Evolutionary conservation across 2,888 invertebrate genomes (phyloP).

Genomic region (Blera fallax): DNA sequence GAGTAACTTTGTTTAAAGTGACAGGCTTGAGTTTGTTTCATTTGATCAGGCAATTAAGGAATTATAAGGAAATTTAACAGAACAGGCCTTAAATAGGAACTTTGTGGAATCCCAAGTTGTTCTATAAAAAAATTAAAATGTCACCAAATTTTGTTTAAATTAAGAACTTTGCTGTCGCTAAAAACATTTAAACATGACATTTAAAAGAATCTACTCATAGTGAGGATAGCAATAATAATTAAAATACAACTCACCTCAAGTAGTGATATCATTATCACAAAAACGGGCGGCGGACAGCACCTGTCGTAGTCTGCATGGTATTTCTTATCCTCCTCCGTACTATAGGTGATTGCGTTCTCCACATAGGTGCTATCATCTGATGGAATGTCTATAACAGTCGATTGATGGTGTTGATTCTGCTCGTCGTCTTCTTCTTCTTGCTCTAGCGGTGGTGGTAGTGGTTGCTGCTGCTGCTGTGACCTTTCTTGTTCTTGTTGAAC

Average conservation of each 20-base stretch:
- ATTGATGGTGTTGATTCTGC: constrained; percentile 60
- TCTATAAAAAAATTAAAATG: not conserved
- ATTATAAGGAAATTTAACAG: not conserved
- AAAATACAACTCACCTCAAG: constrained; percentile 90
- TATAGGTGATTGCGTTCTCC: constrained; percentile 68
- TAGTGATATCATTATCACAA: constrained; percentile 95
- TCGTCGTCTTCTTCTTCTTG: constrained; percentile 70
- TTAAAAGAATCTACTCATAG: too few species aligned
- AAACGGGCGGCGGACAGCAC: constrained; percentile 96
- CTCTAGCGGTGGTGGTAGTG: constrained; percentile 46
- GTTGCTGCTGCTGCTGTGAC: constrained; percentile 60
- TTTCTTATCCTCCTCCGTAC: constrained; percentile 82
- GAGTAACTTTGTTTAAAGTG: constrained; percentile 24
- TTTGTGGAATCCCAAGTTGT: not conserved
- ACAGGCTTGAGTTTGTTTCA: not conserved
- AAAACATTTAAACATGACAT: too few species aligned
- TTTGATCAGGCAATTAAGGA: constrained; percentile 18
- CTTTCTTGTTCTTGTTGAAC: constrained; percentile 71
- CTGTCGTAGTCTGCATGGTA: constrained; percentile 97
- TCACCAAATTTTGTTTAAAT: too few species aligned
- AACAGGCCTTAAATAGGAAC: not conserved
- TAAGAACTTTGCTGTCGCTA: too few species aligned
- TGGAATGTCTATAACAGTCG: constrained; percentile 78
- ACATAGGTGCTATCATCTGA: constrained; percentile 70
- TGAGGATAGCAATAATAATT: not conserved